A percentile compares a stretch with the other conserved stretches of the same genome.
phyloP scores from a whole-genome alignment of 2,113 vertebrate genomes.

The Tetrax tetrax region DNA sequence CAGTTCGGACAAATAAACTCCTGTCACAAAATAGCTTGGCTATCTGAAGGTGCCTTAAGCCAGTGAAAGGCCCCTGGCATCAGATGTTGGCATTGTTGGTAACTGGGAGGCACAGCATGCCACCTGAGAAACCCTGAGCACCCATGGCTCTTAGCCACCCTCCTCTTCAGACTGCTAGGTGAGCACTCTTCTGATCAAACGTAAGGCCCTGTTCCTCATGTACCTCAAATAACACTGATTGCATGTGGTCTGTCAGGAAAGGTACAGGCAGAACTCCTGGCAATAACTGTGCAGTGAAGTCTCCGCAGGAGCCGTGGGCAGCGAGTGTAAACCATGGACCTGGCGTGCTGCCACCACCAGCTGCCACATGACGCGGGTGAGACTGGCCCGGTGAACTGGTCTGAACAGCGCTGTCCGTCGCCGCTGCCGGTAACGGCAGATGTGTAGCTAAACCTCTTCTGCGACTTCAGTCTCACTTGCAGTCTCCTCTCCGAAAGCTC shows the following conservation, averaged over 20 bases:
- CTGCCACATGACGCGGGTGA: neutral
- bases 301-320: neutral
- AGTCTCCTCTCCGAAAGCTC: neutral
- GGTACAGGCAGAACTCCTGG: neutral
- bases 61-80: neutral
- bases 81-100: neutral
- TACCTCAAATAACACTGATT: neutral
- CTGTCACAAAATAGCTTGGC: neutral
- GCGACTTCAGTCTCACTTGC: neutral
- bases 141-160: accelerated
- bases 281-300: accelerated
- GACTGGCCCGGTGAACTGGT: accelerated
- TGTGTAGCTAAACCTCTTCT: neutral
- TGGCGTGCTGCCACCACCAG: neutral
- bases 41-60: neutral
- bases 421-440: neutral
- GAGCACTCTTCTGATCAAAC: neutral
- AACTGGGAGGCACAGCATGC: neutral
- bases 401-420: neutral
- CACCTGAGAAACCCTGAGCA: neutral
- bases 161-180: neutral
- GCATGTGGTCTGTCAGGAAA: neutral
- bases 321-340: accelerated
- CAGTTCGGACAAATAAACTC: neutral
- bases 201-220: neutral